Evolutionary conservation across 92 coral and sea anemone species (phyloP).

Genomic region (Paramuricea clavata): DNA sequence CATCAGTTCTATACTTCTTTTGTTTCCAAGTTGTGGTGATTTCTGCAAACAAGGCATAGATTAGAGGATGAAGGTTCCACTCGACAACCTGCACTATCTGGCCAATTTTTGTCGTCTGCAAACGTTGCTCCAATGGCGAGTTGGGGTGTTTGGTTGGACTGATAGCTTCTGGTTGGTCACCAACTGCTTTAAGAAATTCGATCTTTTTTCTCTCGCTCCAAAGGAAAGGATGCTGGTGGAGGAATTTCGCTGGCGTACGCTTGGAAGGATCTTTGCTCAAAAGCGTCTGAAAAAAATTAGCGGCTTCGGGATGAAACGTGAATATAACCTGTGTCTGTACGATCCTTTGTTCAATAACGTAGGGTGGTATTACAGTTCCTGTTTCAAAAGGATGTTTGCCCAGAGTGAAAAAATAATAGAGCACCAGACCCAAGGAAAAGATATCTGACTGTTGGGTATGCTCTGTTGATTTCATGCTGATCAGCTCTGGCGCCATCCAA

Average conservation of each 20-base stretch:
- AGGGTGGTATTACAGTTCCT: not conserved
- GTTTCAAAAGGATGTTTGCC: constrained; percentile 65
- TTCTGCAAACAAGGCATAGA: constrained; percentile 46
- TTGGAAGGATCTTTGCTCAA: not conserved
- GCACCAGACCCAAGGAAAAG: constrained; percentile 75
- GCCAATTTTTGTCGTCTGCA: constrained; percentile 35
- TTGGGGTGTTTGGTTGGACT: not conserved
- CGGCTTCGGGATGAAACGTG: constrained; percentile 61
- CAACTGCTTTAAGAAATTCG: constrained; percentile 52
- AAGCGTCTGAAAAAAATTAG: constrained; percentile 48
- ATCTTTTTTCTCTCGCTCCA: constrained; percentile 68
- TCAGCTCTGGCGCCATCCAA: constrained; percentile 86
- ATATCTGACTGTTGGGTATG: constrained; percentile 69
- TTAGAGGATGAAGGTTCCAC: constrained; percentile 32
- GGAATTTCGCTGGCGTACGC: constrained; percentile 58
- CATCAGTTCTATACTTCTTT: constrained; percentile 50
- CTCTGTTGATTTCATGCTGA: constrained; percentile 35
- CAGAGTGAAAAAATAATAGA: constrained; percentile 58
- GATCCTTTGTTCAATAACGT: constrained; percentile 60
- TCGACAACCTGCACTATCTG: not conserved
- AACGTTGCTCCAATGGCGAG: constrained; percentile 18
- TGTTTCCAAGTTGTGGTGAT: not conserved
- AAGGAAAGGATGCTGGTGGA: constrained; percentile 61
- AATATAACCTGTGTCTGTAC: constrained; percentile 4
- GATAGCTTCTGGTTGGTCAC: constrained; percentile 65